Conservation (phyloP, 1,140 invertebrate species). For the Dendrolimus kikuchii region DNA sequence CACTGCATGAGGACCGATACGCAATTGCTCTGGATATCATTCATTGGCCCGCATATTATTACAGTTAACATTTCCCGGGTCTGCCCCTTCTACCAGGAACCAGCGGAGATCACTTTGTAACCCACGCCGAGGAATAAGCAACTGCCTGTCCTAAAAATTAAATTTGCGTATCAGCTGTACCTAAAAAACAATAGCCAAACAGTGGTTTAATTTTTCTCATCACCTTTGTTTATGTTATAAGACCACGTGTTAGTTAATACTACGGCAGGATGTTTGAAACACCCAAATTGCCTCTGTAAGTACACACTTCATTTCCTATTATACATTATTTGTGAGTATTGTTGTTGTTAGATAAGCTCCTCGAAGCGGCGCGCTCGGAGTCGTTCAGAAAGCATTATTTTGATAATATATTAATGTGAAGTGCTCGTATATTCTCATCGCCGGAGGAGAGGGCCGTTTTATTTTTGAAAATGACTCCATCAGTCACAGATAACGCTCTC, state of each 20-base stretch:
- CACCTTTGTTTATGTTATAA: conserved; percentile 49
- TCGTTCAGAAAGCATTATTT: conserved; percentile 48
- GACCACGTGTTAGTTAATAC: conserved; percentile 47
- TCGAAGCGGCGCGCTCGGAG: conserved; percentile 16
- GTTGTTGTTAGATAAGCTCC: conserved; percentile 46
- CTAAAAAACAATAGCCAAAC: conserved; percentile 44
- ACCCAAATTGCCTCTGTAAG: conserved; percentile 46
- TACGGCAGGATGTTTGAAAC: conserved; percentile 61
- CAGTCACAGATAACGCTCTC: conserved; percentile 61
- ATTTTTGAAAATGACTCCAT: conserved; percentile 70
- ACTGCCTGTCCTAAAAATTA: not conserved
- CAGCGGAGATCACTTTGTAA: too few species aligned
- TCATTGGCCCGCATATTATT: too few species aligned
- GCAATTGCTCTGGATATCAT: too few species aligned
- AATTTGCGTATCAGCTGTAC: too few species aligned
- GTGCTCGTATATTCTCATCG: conserved; percentile 53
- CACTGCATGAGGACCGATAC: too few species aligned
- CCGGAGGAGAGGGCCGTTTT: conserved; percentile 52
- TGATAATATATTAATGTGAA: conserved; percentile 65
- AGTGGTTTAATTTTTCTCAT: conserved; percentile 37
- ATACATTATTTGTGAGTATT: conserved; percentile 50
- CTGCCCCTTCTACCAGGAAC: too few species aligned
- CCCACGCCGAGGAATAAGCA: not conserved
- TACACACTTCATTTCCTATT: conserved; percentile 58
- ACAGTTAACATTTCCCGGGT: too few species aligned